Conservation (phyloP, 1,140 invertebrate species). For the Euborellia annulipes region DNA sequence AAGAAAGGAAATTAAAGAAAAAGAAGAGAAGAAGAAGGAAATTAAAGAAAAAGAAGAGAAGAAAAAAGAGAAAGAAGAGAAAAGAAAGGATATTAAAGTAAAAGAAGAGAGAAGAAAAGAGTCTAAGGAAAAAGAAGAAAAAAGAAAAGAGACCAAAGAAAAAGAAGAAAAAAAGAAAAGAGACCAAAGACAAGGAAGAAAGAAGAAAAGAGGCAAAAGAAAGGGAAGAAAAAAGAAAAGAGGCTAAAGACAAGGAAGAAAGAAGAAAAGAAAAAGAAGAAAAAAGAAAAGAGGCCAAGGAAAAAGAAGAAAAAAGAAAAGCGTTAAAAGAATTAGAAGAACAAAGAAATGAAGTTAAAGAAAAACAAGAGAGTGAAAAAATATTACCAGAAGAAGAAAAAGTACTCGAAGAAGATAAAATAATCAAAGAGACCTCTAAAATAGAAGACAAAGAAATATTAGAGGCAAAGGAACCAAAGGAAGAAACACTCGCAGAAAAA, state of each 20-base stretch:
- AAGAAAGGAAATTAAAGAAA: slow-evolving; percentile 7
- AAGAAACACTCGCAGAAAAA: not conserved
- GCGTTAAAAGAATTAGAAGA: slow-evolving; percentile 11
- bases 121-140: slow-evolving; percentile 14
- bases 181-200: slow-evolving; percentile 18
- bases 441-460: slow-evolving; percentile 5
- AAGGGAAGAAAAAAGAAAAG: not conserved
- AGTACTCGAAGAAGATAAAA: not conserved
- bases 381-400: slow-evolving; percentile 7
- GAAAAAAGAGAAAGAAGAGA: slow-evolving; percentile 12
- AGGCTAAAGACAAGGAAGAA: not conserved
- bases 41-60: slow-evolving; percentile 11
- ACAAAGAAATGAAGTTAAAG: slow-evolving; percentile 8
- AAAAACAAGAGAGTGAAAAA: slow-evolving; percentile 12
- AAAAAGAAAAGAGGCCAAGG: slow-evolving; percentile 22
- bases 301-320: slow-evolving; percentile 23
- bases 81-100: slow-evolving; percentile 4
- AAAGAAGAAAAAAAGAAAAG: not conserved
- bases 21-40: slow-evolving; percentile 5
- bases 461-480: slow-evolving; percentile 6
- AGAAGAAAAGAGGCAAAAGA: slow-evolving; percentile 8
- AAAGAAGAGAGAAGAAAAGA: slow-evolving; percentile 8
- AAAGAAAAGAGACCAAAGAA: slow-evolving; percentile 4
- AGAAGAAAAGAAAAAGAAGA: slow-evolving; percentile 10
- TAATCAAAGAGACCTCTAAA: not conserved